phyloP scores from a whole-genome alignment of 2,888 invertebrate species.

The Polyommatus iphigenia region DNA sequence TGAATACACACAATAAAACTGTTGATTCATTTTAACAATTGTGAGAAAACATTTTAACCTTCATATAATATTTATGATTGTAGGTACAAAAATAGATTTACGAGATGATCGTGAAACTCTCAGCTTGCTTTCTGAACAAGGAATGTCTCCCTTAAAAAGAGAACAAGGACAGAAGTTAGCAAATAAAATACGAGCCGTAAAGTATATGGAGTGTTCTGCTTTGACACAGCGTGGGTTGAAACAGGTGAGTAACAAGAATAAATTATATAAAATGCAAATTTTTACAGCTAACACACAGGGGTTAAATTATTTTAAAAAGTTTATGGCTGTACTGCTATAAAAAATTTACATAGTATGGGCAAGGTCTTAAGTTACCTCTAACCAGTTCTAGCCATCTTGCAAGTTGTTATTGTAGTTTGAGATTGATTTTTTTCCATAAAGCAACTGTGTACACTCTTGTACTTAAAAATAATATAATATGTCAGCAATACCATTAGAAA shows the following conservation, averaged over 20 bases:
- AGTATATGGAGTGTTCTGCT: slow-evolving; percentile 99
- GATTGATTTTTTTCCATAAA: neutral
- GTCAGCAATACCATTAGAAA: no score
- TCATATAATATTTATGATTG: slow-evolving; percentile 40
- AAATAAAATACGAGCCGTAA: slow-evolving; percentile 98
- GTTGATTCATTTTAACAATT: neutral
- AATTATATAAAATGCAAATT: no score
- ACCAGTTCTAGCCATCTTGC: neutral
- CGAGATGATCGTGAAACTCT: slow-evolving; percentile 98
- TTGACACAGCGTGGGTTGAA: slow-evolving; percentile 98
- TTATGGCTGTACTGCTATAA: neutral
- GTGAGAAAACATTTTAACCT: neutral
- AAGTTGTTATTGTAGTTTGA: neutral
- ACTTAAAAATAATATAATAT: no score
- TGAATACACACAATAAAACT: slow-evolving; percentile 4
- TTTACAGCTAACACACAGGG: no score
- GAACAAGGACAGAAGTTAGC: slow-evolving; percentile 99
- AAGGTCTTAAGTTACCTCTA: neutral
- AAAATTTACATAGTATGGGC: neutral
- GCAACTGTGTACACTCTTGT: no score
- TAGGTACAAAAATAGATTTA: slow-evolving; percentile 99
- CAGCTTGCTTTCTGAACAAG: slow-evolving; percentile 94
- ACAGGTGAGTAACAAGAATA: slow-evolving; percentile 77
- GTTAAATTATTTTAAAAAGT: neutral
- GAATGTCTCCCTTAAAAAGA: slow-evolving; percentile 96